Evolutionary conservation across 2,797 vertebrate species (phyloP).

Genomic region (Crypturellus tataupa): DNA sequence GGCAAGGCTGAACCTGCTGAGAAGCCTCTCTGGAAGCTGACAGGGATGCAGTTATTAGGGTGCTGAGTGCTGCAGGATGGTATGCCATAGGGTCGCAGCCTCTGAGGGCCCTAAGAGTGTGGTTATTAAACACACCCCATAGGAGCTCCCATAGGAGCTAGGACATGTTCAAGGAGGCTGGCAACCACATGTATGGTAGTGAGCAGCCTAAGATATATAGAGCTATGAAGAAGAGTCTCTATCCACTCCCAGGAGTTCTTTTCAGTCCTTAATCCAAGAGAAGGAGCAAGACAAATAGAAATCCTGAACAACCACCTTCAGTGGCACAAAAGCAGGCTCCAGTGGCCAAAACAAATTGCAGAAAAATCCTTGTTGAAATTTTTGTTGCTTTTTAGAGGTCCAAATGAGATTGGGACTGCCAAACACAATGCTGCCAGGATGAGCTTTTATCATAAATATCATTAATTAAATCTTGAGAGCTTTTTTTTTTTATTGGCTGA

Average conservation of each 20-base stretch:
- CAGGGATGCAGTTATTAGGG: neutral
- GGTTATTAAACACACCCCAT: neutral
- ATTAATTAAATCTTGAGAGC: neutral
- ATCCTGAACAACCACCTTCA: neutral
- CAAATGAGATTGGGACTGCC: neutral
- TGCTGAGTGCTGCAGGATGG: neutral
- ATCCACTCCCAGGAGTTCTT: neutral
- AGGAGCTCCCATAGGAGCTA: neutral
- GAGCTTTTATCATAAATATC: neutral
- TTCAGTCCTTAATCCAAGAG: neutral
- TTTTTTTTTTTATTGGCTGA: neutral
- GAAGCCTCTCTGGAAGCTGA: accelerated
- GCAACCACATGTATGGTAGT: neutral
- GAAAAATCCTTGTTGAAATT: neutral
- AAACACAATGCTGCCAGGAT: neutral
- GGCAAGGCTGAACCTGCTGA: neutral
- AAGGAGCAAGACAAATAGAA: neutral
- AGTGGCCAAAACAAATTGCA: neutral
- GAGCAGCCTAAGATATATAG: neutral
- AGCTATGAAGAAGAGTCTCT: neutral
- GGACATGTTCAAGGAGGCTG: neutral
- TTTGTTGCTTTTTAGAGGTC: neutral
- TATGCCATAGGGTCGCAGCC: neutral
- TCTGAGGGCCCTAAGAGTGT: neutral
- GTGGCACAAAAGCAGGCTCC: neutral